A percentile compares a stretch with the other conserved stretches of the same genome.
phyloP scores from a whole-genome alignment of 2,797 vertebrate genomes.

The Oophaga sylvatica region DNA sequence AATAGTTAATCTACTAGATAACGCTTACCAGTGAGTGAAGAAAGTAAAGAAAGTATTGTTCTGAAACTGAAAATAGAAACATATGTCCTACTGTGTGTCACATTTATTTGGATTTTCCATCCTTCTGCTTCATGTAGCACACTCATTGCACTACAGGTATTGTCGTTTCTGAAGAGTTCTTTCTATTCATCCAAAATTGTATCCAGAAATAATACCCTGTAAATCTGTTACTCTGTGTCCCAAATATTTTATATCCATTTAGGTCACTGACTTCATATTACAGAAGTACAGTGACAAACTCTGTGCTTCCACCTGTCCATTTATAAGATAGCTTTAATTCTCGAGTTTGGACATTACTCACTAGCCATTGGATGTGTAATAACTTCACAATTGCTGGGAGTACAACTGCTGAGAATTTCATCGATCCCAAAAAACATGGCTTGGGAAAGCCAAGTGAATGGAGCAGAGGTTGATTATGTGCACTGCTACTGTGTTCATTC shows the following conservation, averaged over 20 bases:
- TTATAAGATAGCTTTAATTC: too few species aligned
- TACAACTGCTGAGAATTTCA: too few species aligned
- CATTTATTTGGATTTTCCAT: conserved; percentile 4
- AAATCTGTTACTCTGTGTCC: neutral
- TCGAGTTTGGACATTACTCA: too few species aligned
- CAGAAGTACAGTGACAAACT: neutral
- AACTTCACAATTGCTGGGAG: too few species aligned
- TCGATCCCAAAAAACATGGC: too few species aligned
- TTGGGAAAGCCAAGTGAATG: too few species aligned
- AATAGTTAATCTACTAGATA: neutral
- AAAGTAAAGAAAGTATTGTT: conserved; percentile 5
- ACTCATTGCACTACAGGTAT: conserved; percentile 15
- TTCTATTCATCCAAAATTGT: neutral
- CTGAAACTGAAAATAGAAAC: neutral
- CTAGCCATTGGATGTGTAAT: too few species aligned
- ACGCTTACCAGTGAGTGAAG: neutral
- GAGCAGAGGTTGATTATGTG: too few species aligned
- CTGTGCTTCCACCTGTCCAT: neutral
- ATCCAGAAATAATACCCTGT: neutral
- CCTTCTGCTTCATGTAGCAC: conserved; percentile 17
- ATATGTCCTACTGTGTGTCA: conserved; percentile 8
- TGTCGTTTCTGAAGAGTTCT: conserved; percentile 2
- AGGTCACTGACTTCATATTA: neutral
- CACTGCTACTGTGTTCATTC: too few species aligned
- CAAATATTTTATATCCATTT: neutral